Evolutionary conservation across 23 tunicate genomes (phyloP), one percentile per base, ranked within the genome.

Genomic region (Halocynthia aurantium): DNA sequence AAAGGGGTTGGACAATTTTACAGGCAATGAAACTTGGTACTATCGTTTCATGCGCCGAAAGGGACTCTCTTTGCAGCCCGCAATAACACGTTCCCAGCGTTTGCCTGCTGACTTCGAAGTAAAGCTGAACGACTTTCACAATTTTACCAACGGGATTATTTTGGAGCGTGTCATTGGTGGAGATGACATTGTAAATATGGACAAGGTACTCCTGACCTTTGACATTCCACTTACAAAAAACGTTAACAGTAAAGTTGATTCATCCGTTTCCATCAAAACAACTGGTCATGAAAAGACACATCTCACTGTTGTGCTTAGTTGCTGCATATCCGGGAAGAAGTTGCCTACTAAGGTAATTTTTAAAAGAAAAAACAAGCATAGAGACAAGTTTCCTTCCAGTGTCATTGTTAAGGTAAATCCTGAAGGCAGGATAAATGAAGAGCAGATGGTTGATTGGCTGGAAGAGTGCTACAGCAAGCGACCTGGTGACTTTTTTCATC

Each of bases 181-280:
- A 81, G 71, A 81, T 57, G 77, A 81, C 84, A 81, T 81, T 77
- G 71, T 77, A 68, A 81, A 81, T 77, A 81, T 81, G 84, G 84
- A 81, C 70, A 77, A 71, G 84, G 77, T 81, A 70, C 77, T 77
- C 84, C 84, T 81, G 77, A 81, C 84, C 84, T 81, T 81, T 81
- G 84, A 81, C 84, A 81, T 81, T 77, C 84, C 77, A 68, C 77
- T 71, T 57, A 81, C 70, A 76, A 76, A 77, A 70, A 81, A 77
- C 77, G 69, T 81, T 69, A 69, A 68, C 70, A 81, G 77, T 70
- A 81, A 77, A 81, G 84, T 76, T 70, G 77, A 68, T 77, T 70
- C 77, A 70, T 76, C 84, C 71, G 84, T 81, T 70, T 70, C 69
- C 71, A 81, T 81, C 70, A 76, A 70, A 77, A 81, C 84, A 76